Evolutionary conservation across 92 coral and sea anemone genomes (phyloP), one percentile per base, ranked within the genome.

Genomic region (Blastomussa wellsi): DNA sequence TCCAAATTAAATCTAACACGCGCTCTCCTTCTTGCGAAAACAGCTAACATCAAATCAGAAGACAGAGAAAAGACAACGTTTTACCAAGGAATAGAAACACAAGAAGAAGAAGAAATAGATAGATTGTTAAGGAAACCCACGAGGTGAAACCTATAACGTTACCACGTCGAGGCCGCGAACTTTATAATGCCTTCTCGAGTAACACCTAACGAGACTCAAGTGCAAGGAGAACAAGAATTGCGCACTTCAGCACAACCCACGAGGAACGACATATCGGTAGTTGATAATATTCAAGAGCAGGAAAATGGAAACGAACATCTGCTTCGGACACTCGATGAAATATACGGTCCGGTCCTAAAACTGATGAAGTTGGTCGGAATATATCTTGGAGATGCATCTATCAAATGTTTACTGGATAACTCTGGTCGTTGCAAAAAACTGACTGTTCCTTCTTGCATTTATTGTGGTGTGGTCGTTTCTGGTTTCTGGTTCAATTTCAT

Each of bases 381-480:
- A 28, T 80, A 42, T 33, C 44, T 28, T 66, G 84, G 75, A 32
- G 74, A 66, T 35, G 22, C 28, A 32, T 4, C 62, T 8, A 19
- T 48, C 1, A 78, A 22, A 0, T 6, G 16, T 48, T 29, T 64
- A 5, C 4, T 9, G 22, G 6, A 60, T 1, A 42, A 8, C 5
- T 7, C 51, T 7, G 48, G 59, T 15, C 38, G 37, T 65, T 65
- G 6, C 29, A 16, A 28, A 29, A 66, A 39, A 42, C 28, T 4
- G 4, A 31, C 15, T 19, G 31, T 39, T 33, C 5, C 32, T 32
- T 19, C 42, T 10, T 26, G 62, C 0, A 28, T 47, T 14, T 80
- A 64, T 31, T 80, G 84, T 47, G 84, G 78, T 28, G 24, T 82
- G 10, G 35, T 52, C 26, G 78, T 53, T 20, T 62, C 78, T 38